Base-by-base conservation (phyloP, 2,888 invertebrate species). In the Ptychoptera contaminata region DNA sequence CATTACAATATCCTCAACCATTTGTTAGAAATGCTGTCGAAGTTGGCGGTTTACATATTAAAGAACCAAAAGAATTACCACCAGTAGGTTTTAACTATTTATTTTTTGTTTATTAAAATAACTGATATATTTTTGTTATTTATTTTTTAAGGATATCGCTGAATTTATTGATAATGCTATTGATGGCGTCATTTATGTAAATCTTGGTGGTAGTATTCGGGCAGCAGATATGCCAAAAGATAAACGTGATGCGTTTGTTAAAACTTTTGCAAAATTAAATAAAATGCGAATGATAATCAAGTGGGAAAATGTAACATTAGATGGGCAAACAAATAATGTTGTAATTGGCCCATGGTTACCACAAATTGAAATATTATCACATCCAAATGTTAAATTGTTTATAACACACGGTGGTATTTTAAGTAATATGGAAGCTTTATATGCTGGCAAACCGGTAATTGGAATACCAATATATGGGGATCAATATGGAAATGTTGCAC, bases 331-430 rank as follows among this genome's bases (percentile, higher is more conserved):
- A 2, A 47, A 53, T 11, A 68, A 69, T 50, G 59, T 73, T 0
- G 56, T 61, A 51, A 53, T 59, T 37, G 56, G 53, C 11, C 55
- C 58, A 11, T 67, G 65, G 65, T 58, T 60, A 52, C 65, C 67
- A 0, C 66, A 67, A 47, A 59, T 62, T 44, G 59, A 59, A 6
- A 57, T 66, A 44, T 52, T 66, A 47, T 71, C 67, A 2, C 74
- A 77, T 58, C 61, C 63, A 2, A 73, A 72, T 46, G 62, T 73
- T 1, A 68, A 67, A 50, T 54, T 71, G 1, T 75, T 77, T 49
- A 70, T 77, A 47, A 73, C 72, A 8, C 72, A 75, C 52, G 75
- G 73, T 29, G 77, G 76, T 1, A 59, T 72, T 39, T 63, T 75
- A 52, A 72, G 73, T 47, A 61, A 68, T 10, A 69, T 69, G 48